Base-by-base conservation (phyloP, 2,113 vertebrate species). In the Mellivora capensis region DNA sequence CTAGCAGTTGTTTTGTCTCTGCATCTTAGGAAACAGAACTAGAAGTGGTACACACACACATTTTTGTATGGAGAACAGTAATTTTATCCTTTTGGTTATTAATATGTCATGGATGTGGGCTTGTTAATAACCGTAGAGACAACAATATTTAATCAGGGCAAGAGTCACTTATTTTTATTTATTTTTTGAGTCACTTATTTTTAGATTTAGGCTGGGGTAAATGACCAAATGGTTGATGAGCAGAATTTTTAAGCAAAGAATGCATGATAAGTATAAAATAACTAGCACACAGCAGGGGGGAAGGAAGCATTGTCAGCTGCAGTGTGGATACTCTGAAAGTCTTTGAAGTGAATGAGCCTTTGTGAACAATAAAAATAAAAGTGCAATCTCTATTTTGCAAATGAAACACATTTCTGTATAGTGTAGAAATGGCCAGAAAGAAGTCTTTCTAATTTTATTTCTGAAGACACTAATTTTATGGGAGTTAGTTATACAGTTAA, bases 151-250 rank as follows among this genome's bases (percentile, higher is more conserved):
- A 97, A 91, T 77, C 62, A 85, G 61, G 42, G 67, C 4, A 69
- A 59, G 69, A 74, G 34, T 80, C 49, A 72, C 64, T 96, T 94
- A 84, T 85, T 97, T 96, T 96, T 96, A 90, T n/a, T n/a, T n/a
- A n/a, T n/a, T n/a, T n/a, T n/a, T n/a, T n/a, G 69, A 74, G 34
- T 80, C 49, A 72, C 64, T 96, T 94, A 84, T 85, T 97, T 96
- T 96, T 96, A 90, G 39, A 94, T 79, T 71, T 76, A 74, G 61
- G 59, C 37, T 96, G 29, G 67, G 39, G 57, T 85, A 87, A 94
- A 80, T 77, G 81, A 85, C 59, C 9, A 0, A 74, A 82, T 77
- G 34, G 39, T 67, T 77, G 67, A n/a, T 87, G 47, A 91, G n/a
- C 34, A 95, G 61, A 76, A 59, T 93, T 91, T 97, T 82, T 49